Conservation (phyloP, 2,797 vertebrate genomes). For the Morelia viridis region DNA sequence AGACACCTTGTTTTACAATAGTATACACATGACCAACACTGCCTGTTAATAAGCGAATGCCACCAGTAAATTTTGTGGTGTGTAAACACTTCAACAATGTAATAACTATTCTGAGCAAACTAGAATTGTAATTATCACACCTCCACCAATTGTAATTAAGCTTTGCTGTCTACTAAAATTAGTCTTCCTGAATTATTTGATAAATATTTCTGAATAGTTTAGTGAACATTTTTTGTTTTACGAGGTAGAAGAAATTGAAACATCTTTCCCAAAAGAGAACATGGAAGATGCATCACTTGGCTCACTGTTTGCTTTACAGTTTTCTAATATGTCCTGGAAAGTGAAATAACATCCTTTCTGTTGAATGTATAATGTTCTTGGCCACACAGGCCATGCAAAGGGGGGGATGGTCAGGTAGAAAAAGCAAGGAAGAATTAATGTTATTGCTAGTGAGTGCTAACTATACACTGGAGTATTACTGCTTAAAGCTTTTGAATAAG, state of each 20-base stretch:
- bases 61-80: conserved; percentile 5
- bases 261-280: not conserved
- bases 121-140: conserved; percentile 15
- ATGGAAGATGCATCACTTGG: not conserved
- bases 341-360: not conserved
- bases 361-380: not conserved
- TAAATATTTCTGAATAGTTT: not conserved
- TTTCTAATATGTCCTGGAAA: not conserved
- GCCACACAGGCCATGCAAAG: not conserved
- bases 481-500: not conserved
- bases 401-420: not conserved
- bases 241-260: not conserved
- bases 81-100: conserved; percentile 3
- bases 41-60: not conserved
- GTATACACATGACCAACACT: not conserved
- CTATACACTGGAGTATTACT: not conserved
- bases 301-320: not conserved
- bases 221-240: not conserved
- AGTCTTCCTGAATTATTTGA: not conserved
- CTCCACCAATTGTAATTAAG: conserved; percentile 28
- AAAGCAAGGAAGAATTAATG: not conserved
- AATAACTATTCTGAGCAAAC: conserved; percentile 28
- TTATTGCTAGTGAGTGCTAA: not conserved
- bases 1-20: not conserved
- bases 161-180: not conserved